A percentile compares a stretch with the other conserved stretches of the same genome.
These are phyloP conservation scores for Mythimna loreyi DNA, from an alignment of 2,888 invertebrate genomes.

Conservation along the genomic window DNA sequence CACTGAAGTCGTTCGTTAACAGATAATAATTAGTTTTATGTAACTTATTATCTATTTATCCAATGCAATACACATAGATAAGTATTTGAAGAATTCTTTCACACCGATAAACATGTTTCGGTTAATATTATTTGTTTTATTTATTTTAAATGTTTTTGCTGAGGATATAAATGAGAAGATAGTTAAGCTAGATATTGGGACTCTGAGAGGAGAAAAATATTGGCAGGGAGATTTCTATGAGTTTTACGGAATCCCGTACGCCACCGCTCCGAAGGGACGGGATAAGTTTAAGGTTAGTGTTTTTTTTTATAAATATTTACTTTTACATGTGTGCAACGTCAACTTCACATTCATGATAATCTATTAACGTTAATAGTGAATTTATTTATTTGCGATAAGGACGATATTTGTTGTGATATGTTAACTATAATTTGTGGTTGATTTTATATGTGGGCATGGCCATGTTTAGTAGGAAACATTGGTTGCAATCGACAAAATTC, in stretches of 20 bases:
- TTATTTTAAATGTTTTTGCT: conserved; percentile 63
- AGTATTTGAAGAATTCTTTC: conserved; percentile 44
- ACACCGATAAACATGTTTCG: conserved; percentile 70
- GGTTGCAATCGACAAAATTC: background rate
- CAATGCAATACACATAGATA: conserved; percentile 45
- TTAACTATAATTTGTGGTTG: too few species aligned
- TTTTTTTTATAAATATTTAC: background rate
- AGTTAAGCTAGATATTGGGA: conserved; percentile 76
- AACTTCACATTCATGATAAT: background rate
- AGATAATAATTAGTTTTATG: conserved; percentile 53
- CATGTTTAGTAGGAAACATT: too few species aligned
- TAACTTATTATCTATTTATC: conserved; percentile 56
- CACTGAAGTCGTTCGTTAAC: conserved; percentile 53
- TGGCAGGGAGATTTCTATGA: conserved; percentile 86
- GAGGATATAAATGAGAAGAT: conserved; percentile 67
- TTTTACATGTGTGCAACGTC: background rate
- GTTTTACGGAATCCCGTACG: conserved; percentile 85
- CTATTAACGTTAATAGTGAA: too few species aligned
- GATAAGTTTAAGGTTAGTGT: conserved; percentile 80
- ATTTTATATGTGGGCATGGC: too few species aligned
- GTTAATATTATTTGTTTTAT: conserved; percentile 65
- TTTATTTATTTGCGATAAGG: too few species aligned
- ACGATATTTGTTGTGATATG: too few species aligned
- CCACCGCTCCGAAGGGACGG: conserved; percentile 78
- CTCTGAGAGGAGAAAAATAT: conserved; percentile 79